Evolutionary conservation across 2,113 vertebrate species (phyloP).

Genomic region (Pampusana beccarii): DNA sequence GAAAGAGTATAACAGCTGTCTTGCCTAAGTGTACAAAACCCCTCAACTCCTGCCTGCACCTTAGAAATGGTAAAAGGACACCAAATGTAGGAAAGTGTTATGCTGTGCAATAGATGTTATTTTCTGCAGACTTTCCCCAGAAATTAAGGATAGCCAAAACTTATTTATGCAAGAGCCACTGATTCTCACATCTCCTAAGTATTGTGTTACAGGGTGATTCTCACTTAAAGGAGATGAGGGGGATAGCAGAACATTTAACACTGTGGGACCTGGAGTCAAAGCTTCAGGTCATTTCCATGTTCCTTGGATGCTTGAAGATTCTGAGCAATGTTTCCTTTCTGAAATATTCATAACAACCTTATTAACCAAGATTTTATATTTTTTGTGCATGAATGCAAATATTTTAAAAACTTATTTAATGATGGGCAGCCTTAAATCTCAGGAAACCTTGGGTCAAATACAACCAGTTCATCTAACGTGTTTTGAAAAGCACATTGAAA

Average conservation of each 20-base stretch:
- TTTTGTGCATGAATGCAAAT: not conserved
- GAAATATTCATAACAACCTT: not conserved
- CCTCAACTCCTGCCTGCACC: fast-evolving
- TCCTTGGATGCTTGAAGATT: not conserved
- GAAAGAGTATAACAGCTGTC: not conserved
- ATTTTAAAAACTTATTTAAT: not conserved
- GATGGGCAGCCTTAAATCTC: not conserved
- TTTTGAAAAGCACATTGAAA: not conserved
- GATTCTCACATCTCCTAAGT: not conserved
- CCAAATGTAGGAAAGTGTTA: not conserved
- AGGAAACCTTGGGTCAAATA: not conserved
- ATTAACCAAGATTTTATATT: not conserved
- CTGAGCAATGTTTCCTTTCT: not conserved
- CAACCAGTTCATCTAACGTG: not conserved
- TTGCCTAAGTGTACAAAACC: not conserved
- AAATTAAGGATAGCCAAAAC: not conserved
- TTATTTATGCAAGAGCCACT: not conserved
- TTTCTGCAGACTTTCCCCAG: not conserved
- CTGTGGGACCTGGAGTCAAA: not conserved
- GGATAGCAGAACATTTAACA: not conserved
- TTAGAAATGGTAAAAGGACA: not conserved
- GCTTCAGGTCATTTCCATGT: not conserved
- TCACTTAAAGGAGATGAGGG: not conserved
- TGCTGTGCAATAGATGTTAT: not conserved
- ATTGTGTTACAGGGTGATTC: not conserved